Conservation (phyloP, 2,113 vertebrate genomes). For the Ochotona princeps region DNA sequence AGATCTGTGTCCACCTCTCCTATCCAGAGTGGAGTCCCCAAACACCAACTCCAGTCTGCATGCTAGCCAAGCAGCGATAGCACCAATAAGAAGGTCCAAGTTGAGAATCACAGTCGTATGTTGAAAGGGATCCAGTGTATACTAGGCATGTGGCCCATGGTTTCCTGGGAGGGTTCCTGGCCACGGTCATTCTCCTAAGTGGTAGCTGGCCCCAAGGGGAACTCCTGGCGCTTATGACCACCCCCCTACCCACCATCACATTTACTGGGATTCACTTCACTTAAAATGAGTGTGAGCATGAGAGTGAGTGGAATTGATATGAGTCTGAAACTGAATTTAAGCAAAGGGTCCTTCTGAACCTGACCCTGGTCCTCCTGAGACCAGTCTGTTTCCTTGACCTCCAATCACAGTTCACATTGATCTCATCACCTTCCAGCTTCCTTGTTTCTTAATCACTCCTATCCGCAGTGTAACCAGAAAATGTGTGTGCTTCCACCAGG, state of each 20-base stretch:
- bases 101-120: neutral
- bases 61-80: neutral
- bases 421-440: neutral
- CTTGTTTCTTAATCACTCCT: conserved; percentile 15
- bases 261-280: neutral
- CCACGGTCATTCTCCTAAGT: neutral
- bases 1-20: neutral
- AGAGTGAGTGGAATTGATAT: neutral
- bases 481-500: neutral
- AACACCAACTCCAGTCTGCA: neutral
- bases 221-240: neutral
- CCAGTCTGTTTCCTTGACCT: neutral
- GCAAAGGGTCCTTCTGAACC: neutral
- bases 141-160: neutral
- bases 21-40: neutral
- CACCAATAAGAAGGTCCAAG: neutral
- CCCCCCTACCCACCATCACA: neutral
- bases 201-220: neutral
- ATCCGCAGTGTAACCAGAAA: neutral
- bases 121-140: neutral
- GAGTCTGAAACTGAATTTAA: neutral
- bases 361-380: neutral
- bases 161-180: neutral
- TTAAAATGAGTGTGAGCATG: neutral
- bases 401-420: neutral